These are phyloP conservation scores for Arctia plantaginis DNA, from an alignment of 2,888 invertebrate species.

Conservation along the genomic window DNA sequence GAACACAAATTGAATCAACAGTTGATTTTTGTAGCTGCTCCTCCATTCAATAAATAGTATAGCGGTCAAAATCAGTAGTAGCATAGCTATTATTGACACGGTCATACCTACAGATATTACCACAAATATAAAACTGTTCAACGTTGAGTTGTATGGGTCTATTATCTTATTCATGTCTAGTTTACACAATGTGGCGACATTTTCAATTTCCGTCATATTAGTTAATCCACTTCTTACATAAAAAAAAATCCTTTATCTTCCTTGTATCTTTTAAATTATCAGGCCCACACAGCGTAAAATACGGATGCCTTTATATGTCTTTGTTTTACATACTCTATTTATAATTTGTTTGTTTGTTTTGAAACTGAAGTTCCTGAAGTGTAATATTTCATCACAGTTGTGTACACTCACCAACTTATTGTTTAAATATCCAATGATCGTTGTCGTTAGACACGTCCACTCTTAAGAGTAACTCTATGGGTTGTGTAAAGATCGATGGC, in stretches of 20 bases:
- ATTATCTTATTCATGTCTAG: constrained; percentile 1
- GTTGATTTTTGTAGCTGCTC: constrained; percentile 72
- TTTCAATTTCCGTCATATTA: not conserved
- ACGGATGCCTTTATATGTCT: not conserved
- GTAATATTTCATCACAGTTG: not conserved
- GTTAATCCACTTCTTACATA: not conserved
- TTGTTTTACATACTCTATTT: not conserved
- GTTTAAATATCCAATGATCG: not conserved
- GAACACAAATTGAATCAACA: constrained; percentile 75
- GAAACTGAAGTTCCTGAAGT: not conserved
- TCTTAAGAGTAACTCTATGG: not conserved
- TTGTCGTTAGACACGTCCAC: constrained; percentile 2
- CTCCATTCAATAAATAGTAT: constrained; percentile 74
- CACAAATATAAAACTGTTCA: not conserved
- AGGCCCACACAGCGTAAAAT: not conserved
- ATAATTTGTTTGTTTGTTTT: not conserved
- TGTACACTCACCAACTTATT: not conserved
- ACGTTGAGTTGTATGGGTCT: not conserved
- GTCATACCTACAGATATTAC: constrained; percentile 67
- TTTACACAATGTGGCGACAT: not conserved
- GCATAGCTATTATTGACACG: constrained; percentile 61
- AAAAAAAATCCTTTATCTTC: not conserved
- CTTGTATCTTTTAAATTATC: not conserved
- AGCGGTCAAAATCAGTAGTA: constrained; percentile 69
- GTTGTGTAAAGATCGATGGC: not conserved